These are phyloP conservation scores for Agriopis marginaria DNA, from an alignment of 2,888 invertebrate genomes.

Conservation along the genomic window DNA sequence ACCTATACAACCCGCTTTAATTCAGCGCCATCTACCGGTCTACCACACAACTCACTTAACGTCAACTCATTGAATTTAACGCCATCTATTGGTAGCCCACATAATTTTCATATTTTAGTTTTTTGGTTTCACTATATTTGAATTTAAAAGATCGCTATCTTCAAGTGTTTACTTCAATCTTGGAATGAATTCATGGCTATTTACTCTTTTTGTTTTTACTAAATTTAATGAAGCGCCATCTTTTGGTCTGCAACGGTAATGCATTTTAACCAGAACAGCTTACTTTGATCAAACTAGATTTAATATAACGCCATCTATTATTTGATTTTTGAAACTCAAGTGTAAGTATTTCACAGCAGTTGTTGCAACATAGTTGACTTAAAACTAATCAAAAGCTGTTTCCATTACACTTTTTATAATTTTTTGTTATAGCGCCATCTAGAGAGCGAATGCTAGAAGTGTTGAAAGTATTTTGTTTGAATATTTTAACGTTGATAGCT, in stretches of 20 bases:
- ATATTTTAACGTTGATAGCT: conserved; percentile 22
- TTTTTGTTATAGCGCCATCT: conserved; percentile 48
- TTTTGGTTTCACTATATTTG: neutral
- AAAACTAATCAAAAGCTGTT: conserved; percentile 1
- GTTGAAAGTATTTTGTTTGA: conserved; percentile 1
- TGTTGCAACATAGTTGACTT: neutral
- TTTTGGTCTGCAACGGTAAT: neutral
- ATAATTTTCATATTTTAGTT: neutral
- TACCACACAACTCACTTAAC: neutral
- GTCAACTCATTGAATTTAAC: neutral
- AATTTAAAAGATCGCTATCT: neutral
- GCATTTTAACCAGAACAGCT: neutral
- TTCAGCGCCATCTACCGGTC: conserved; percentile 50
- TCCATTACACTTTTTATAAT: conserved; percentile 26
- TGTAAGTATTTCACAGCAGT: conserved; percentile 1
- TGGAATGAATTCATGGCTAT: neutral
- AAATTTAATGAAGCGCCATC: neutral
- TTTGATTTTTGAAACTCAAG: neutral
- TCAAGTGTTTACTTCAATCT: neutral
- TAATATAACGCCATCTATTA: conserved; percentile 2
- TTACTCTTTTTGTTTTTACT: neutral
- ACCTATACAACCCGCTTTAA: conserved; percentile 35
- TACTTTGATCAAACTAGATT: neutral
- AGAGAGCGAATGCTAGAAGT: conserved; percentile 24
- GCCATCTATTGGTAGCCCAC: conserved; percentile 4